Conservation (phyloP, 2,113 vertebrate species). For the Lethenteron reissneri region DNA sequence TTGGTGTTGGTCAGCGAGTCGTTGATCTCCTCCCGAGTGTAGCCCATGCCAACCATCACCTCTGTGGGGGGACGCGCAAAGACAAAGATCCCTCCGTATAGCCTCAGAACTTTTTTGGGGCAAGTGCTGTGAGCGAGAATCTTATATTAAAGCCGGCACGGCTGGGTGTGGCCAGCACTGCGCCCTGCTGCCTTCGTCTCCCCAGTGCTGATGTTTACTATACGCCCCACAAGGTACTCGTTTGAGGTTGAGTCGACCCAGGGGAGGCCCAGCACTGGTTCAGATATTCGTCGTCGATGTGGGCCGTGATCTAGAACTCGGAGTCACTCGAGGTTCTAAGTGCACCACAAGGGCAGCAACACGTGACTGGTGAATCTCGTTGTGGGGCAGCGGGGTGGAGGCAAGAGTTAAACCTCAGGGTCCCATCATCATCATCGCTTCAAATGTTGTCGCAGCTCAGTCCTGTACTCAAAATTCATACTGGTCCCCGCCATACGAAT, state of each 20-base stretch:
- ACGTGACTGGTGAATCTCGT: too few relatives aligned
- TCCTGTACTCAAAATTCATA: background rate
- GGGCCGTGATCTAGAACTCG: too few relatives aligned
- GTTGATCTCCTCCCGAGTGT: constrained; percentile 55
- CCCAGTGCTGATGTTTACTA: background rate
- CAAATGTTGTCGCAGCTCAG: background rate
- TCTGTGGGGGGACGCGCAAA: constrained; percentile 23
- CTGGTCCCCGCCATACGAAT: background rate
- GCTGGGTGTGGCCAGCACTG: background rate
- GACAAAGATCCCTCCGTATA: too few relatives aligned
- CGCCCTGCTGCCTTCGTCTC: background rate
- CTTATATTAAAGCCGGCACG: background rate
- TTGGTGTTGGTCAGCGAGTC: constrained; percentile 52
- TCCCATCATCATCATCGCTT: background rate
- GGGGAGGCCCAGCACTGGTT: too few relatives aligned
- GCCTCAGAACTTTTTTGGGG: background rate
- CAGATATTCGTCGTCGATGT: too few relatives aligned
- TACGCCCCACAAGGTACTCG: background rate
- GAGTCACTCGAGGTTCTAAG: too few relatives aligned
- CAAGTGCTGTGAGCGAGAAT: constrained; percentile 1
- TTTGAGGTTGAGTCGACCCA: too few relatives aligned
- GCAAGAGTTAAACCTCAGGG: background rate
- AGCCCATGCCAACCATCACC: constrained; percentile 80
- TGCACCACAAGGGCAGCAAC: too few relatives aligned
- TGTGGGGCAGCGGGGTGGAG: background rate